Base-by-base conservation (phyloP, 2,113 vertebrate genomes). In the Caretta caretta region DNA sequence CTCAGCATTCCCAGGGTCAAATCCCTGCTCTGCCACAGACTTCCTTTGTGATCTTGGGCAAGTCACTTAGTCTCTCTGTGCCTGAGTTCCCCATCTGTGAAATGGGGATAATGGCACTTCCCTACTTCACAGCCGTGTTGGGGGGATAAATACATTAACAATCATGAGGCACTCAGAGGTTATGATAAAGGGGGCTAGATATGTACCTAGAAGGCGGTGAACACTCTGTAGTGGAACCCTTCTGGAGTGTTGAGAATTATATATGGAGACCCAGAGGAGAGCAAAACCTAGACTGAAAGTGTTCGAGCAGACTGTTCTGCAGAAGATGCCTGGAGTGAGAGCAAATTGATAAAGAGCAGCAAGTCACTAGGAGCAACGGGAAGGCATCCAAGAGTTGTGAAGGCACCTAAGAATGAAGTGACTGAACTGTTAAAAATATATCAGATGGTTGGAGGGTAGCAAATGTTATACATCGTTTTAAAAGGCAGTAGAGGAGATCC, bases 21-120 rank as follows among this genome's bases (percentile, higher is more conserved):
- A 69, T 86, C 62, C 90, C 86, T 96, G 83, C 95, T 93, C 72
- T 94, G 2, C 35, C 31, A 59, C 48, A 57, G 93, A 65, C 96
- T 94, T 95, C 93, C 89, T 95, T 90, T 96, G 93, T 95, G 75
- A 48, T 65, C 97, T 90, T 91, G 84, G 79, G 83, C 87, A 96
- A 94, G 89, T 90, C 95, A 96, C 95, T 96, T 93, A 69, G 35
- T 38, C 35, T 69, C 35, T 91, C 93, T 92, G 65, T 80, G 86
- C 42, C 89, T 94, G 90, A 76, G 49, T 96, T 97, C 8, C 75
- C 87, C 20, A n/a, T 83, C 90, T 91, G 95, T 83, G 89, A 83
- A 89, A 81, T 62, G 80, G 72, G 92, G 92, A 92, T 95, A 94
- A 92, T 95, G 95, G 88, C 80, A 31, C 80, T 25, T 84, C 35